Evolutionary conservation across 2,888 invertebrate genomes (phyloP), one percentile per base, ranked within the genome.

Genomic region (Hofmannophila pseudospretella): DNA sequence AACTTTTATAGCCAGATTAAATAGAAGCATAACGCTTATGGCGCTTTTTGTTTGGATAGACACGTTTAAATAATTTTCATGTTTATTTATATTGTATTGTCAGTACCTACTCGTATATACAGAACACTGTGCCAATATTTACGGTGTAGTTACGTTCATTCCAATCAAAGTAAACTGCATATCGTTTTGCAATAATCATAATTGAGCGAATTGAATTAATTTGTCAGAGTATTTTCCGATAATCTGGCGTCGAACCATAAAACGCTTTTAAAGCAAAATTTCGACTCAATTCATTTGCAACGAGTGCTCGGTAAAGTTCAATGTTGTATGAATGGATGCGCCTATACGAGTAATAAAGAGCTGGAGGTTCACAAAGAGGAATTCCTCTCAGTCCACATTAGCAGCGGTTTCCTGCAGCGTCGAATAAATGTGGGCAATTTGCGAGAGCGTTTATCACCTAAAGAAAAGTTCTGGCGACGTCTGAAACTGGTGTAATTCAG

Each of bases 401-500:
- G 68, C 61, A 54, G 65, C 62, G 68, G 71, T 67, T 78, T 67
- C 63, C 74, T 67, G 60, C 65, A 60, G 69, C 67, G 63, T 63
- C 65, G 64, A 70, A 79, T 77, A 80, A 82, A 80, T 81, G 81
- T 69, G 67, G 67, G 79, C 73, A 79, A 82, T 82, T 81, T 82
- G 78, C 66, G 77, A 74, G 71, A 72, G 58, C 80, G 79, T 81
- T 80, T 79, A 81, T 82, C 81, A 81, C 80, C 71, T 72, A 79
- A 79, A 81, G 79, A 82, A 84, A 82, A 79, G 80, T 81, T 79
- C 74, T 65, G 71, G 71, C 67, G 77, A 74, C 76, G 74, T 67
- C 66, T 69, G 67, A 65, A 76, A 77, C 78, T 72, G 77, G 63
- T 67, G 77, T 74, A 79, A 80, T 79, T 78, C 69, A 51, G 57